These are phyloP conservation scores for Omphaloscelis lunosa DNA, from an alignment of 2,888 invertebrate species.

Conservation along the genomic window DNA sequence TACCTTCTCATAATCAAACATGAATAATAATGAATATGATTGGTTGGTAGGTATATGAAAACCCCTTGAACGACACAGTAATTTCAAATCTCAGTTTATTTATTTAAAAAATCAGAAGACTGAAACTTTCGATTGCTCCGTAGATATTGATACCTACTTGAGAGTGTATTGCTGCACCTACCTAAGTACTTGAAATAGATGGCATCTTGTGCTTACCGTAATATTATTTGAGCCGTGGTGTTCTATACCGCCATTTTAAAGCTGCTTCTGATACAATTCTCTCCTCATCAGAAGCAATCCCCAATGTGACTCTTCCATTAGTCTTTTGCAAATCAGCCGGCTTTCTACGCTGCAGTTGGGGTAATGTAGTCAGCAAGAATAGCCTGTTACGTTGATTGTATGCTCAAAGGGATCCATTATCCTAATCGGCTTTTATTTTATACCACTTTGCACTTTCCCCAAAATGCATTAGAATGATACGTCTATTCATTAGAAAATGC, in stretches of 20 bases:
- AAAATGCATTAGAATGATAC: background rate
- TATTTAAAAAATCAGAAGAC: constrained; percentile 26
- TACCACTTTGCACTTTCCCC: background rate
- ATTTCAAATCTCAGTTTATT: constrained; percentile 1
- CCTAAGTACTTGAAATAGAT: background rate
- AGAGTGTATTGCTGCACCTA: background rate
- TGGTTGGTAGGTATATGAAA: background rate
- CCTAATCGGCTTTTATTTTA: background rate
- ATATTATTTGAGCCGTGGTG: background rate
- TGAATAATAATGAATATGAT: constrained; percentile 7
- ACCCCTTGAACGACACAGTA: constrained; percentile 11
- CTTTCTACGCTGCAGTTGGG: background rate
- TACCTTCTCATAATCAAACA: background rate
- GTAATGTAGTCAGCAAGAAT: background rate
- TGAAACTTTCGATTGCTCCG: constrained; percentile 27
- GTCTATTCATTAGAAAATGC: background rate
- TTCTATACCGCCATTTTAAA: background rate
- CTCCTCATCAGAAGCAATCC: background rate
- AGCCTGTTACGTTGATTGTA: background rate
- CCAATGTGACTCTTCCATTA: background rate
- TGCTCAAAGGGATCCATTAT: background rate
- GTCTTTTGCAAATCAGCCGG: background rate
- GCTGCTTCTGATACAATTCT: background rate
- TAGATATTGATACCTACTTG: background rate
- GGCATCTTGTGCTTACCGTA: background rate